Base-by-base conservation (phyloP, 2,888 invertebrate species). In the Myopa tessellatipennis region DNA sequence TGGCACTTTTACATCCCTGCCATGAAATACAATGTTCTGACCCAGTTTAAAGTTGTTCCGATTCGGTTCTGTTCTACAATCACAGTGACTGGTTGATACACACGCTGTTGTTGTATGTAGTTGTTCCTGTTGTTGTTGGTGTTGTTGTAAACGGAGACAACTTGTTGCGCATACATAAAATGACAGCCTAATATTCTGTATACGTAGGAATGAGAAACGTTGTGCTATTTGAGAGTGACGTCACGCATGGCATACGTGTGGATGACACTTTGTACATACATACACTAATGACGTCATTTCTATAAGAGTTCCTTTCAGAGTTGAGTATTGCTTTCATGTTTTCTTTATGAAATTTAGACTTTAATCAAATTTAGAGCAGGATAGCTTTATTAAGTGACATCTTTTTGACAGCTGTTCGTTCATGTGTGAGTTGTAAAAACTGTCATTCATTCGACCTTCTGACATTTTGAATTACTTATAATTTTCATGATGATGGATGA, bases 151-250 rank as follows among this genome's bases (percentile, higher is more conserved):
- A 58, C 10, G 34, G 52, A 70, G 7, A 52, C 52, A 70, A 70
- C 70, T 70, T 70, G 70, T 70, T 70, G 70, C 70, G 36, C 70
- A 34, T 26, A 16, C 5, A 16, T 18, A 60, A 60, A 60, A 61
- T 61, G 26, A 58, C 6, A 58, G 5, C 58, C 18, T 58, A 58
- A 12, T 6, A 16, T 58, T 12, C 10, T 14, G 55, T 14, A 55
- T 16, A 52, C 52, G 14, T 14, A 14, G 14, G 2, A 26, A 26
- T 45, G 45, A 10, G 3, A 8, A 10, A 45, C 45, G 45, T 45
- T 45, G 45, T 45, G 45, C 1, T 10, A 10, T 45, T 6, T 45
- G 18, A 16, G 58, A 16, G 12, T 61, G 61, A 61, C 61, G 26
- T 61, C 18, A 61, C 4, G 2, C 58, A 8, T 58, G 14, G n/a